phyloP scores from a whole-genome alignment of 2,888 invertebrate species.

The Synanthedon vespiformis region DNA sequence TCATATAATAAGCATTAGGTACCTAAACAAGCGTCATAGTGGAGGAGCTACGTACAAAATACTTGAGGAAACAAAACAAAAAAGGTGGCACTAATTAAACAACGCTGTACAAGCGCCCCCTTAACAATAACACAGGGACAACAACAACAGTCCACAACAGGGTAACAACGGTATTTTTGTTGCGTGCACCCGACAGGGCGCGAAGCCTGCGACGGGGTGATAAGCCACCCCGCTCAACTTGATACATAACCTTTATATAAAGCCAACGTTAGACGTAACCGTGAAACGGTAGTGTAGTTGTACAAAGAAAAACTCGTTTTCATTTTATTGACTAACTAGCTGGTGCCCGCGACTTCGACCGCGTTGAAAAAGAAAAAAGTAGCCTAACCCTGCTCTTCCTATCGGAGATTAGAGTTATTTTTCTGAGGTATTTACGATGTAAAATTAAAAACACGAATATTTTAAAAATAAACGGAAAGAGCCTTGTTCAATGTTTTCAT shows the following conservation, averaged over 20 bases:
- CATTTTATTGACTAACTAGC: neutral
- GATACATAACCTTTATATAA: neutral
- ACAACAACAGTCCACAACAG: conserved; percentile 34
- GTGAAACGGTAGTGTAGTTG: neutral
- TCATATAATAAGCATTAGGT: too few species aligned
- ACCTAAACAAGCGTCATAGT: conserved; percentile 3
- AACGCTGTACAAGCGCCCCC: conserved; percentile 39
- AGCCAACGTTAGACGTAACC: neutral
- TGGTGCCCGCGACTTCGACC: neutral
- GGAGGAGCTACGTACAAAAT: conserved; percentile 9
- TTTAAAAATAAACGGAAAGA: too few species aligned
- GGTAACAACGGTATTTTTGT: conserved; percentile 60
- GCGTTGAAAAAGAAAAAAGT: neutral
- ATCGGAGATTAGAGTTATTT: too few species aligned
- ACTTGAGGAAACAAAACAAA: conserved; percentile 24
- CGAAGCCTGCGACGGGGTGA: conserved; percentile 43
- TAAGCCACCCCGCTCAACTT: conserved; percentile 25
- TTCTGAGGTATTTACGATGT: too few species aligned
- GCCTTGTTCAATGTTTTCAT: too few species aligned
- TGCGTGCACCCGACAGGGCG: conserved; percentile 32
- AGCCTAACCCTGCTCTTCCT: too few species aligned
- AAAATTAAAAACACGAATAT: too few species aligned
- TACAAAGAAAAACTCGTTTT: neutral
- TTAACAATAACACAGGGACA: conserved; percentile 24
- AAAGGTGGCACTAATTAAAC: conserved; percentile 53